These are phyloP conservation scores for Malurus melanocephalus DNA, from an alignment of 2,113 vertebrate species.

Conservation along the genomic window DNA sequence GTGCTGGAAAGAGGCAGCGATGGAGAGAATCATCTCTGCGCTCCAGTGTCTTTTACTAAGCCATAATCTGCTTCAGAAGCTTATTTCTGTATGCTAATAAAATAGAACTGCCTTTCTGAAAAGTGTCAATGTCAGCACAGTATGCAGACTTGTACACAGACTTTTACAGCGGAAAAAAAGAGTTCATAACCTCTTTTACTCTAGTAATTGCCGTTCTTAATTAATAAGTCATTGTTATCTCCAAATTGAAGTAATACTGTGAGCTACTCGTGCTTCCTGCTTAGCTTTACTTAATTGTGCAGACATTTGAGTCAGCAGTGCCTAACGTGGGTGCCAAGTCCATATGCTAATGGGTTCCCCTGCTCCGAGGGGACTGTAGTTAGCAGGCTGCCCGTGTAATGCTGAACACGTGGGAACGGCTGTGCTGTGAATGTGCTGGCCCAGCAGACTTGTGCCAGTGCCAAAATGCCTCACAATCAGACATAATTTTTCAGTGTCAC, in stretches of 20 bases:
- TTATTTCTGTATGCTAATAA: conserved; percentile 2
- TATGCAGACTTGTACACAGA: not conserved
- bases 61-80: not conserved
- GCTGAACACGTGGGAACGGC: not conserved
- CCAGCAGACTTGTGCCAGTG: not conserved
- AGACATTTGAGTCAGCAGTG: conserved; percentile 8
- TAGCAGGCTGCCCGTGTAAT: not conserved
- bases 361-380: not conserved
- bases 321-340: not conserved
- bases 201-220: conserved; percentile 44
- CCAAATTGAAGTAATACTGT: conserved; percentile 48
- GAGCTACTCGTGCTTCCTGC: not conserved
- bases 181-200: not conserved
- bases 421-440: not conserved
- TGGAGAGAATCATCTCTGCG: not conserved
- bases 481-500: not conserved
- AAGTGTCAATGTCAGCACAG: not conserved
- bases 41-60: not conserved
- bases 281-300: conserved; percentile 30
- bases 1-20: not conserved
- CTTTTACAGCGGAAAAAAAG: not conserved
- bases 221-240: conserved; percentile 55
- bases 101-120: not conserved
- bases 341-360: not conserved
- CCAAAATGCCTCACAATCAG: not conserved